phyloP scores from a whole-genome alignment of 1,140 invertebrate species.

The Drosophila nigrodunni region DNA sequence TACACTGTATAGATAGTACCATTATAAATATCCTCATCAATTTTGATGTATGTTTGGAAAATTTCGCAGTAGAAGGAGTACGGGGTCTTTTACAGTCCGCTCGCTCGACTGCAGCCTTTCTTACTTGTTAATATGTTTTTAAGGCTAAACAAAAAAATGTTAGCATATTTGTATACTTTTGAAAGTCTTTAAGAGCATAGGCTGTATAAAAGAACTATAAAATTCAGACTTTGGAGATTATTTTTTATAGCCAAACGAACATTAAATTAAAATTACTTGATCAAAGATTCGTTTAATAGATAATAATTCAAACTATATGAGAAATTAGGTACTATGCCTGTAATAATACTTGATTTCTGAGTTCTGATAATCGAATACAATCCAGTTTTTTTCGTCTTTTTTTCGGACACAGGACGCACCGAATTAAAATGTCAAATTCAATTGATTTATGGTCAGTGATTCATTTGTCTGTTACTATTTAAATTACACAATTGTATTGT shows the following conservation, averaged over 20 bases:
- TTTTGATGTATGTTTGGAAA: no score
- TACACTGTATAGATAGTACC: no score
- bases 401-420: constrained; percentile 13
- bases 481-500: constrained; percentile 45
- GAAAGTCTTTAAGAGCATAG: background rate
- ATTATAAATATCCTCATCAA: no score
- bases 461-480: constrained; percentile 57
- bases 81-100: no score
- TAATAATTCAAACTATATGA: background rate
- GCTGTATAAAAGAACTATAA: background rate
- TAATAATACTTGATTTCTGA: constrained; percentile 1
- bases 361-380: constrained; percentile 11
- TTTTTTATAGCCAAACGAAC: background rate
- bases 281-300: background rate
- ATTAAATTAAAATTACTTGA: background rate
- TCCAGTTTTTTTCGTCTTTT: constrained; percentile 1
- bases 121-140: no score
- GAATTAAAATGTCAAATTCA: constrained; percentile 73
- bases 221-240: background rate
- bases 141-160: no score
- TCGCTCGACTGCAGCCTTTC: no score
- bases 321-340: background rate
- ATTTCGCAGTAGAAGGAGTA: no score
- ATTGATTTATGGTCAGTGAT: constrained; percentile 72
- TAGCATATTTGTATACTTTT: background rate